phyloP scores from a whole-genome alignment of 2,888 invertebrate genomes.

The Shargacucullia verbasci region DNA sequence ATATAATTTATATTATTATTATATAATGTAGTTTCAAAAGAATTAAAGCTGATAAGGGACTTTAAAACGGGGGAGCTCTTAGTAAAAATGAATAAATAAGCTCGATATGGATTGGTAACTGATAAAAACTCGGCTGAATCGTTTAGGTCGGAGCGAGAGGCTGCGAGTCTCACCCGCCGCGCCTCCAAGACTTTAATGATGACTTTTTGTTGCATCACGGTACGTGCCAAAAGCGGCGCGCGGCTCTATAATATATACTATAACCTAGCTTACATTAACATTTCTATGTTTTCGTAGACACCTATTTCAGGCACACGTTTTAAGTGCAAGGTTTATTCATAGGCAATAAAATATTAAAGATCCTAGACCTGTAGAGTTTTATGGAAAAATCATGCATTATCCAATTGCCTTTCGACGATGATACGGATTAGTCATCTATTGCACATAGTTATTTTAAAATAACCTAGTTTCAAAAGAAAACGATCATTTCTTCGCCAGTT shows the following conservation, averaged over 20 bases:
- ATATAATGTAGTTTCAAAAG: constrained; percentile 34
- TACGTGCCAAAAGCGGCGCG: constrained; percentile 61
- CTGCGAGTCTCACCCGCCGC: constrained; percentile 79
- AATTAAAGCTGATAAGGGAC: constrained; percentile 58
- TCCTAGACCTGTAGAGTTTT: no score
- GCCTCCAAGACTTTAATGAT: constrained; percentile 87
- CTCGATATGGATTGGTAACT: constrained; percentile 83
- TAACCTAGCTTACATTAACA: constrained; percentile 3
- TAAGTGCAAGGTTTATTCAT: not conserved
- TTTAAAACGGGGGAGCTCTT: constrained; percentile 68
- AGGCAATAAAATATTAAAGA: no score
- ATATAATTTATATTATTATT: constrained; percentile 46
- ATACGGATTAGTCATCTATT: not conserved
- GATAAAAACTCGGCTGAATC: constrained; percentile 84
- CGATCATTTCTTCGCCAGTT: not conserved
- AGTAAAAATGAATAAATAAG: constrained; percentile 80
- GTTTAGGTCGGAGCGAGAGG: constrained; percentile 81
- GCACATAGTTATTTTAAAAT: not conserved
- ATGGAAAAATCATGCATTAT: no score
- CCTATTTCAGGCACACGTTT: not conserved
- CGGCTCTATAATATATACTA: constrained; percentile 48
- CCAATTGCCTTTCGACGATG: no score
- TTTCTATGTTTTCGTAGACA: not conserved
- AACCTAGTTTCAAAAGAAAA: not conserved
- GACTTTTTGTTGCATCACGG: constrained; percentile 81